Base-by-base conservation (phyloP, 2,797 vertebrate species). In the Sebastolobus alascanus region DNA sequence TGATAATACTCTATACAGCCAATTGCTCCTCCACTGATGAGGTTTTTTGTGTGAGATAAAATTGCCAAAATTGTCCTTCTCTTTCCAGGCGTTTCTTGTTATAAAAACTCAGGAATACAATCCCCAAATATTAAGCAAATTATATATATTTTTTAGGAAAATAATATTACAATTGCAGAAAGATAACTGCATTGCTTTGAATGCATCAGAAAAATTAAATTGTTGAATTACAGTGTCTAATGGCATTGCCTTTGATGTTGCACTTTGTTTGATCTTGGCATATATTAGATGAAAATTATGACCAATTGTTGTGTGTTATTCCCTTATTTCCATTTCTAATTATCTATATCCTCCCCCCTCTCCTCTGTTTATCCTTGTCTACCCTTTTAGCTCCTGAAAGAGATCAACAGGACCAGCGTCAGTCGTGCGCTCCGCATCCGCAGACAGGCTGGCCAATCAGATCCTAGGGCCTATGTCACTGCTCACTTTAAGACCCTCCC, bases 401-500 rank as follows among this genome's bases (percentile, higher is more conserved):
- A 98, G 90, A 99, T 99, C 95, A 97, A 97, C 93, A 96, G 97
- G 87, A 99, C 97, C 73, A 95, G 95, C 18, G 59, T 92, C n/a
- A 97, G 97, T 83, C 97, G 95, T 75, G 97, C 97, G 84, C 93
- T 98, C 82, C 97, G 97, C 80, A 94, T 97, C 80, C 96, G 94
- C 82, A 96, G 97, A 79, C 97, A 98, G 90, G 96, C 95, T 56
- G 80, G 93, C 79, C 95, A 96, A 70, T 94, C 94, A 2, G 98
- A 99, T 85, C 95, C 97, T 77, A 97, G 96, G 89, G 95, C 98
- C 66, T 99, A 99, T 84, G 97, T 99, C 85, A 96, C 96, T 0
- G 98, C 98, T 89, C 96, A 98, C 90, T 99, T 99, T 93, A 97
- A 97, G 93, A 96, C 96, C 89, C 98, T 99, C 89, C 99, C 99